Evolutionary conservation across 2,888 invertebrate genomes (phyloP), one percentile per base, ranked within the genome.

Genomic region (Eumacrocentrus americanus): DNA sequence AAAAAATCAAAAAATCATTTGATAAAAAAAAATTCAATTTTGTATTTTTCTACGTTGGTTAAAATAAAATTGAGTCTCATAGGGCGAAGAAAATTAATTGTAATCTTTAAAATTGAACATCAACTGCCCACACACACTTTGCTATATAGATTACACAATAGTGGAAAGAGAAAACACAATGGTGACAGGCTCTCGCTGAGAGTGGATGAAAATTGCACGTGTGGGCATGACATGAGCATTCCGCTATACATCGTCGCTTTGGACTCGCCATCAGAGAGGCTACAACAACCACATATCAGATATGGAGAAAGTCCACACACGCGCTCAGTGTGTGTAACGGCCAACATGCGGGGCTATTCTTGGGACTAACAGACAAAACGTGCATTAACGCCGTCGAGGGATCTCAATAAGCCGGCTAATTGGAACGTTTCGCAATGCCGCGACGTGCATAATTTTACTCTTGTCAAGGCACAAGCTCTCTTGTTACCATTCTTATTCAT

Each of bases 341-440:
- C 34, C 16, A 37, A 51, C 20, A 22, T 29, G 22, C 29, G 46
- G 22, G 6, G 25, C 23, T 23, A 25, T 23, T 46, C 12, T 46
- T 46, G 25, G 46, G n/a, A 22, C n/a, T 25, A 25, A 6, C 11
- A 22, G 20, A 37, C 35, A 37, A 51, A 51, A 37, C 12, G 37
- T 51, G 37, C 20, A 22, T 37, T 22, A 34, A 63, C 55, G 61
- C 60, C 35, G 42, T 56, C 37, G 53, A 50, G 37, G 29, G 55
- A 60, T 63, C 69, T 70, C 65, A 70, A 70, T 66, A 66, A 70
- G 68, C 66, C 56, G 60, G 63, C 61, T 69, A 69, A 71, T 67
- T 61, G 64, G 63, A 47, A 63, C 56, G 65, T 67, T 67, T 63
- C 64, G 62, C 53, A 53, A 56, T 55, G 37, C 52, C 61, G 52